These are phyloP conservation scores for Cirrhinus mrigala DNA, from an alignment of 2,797 vertebrate genomes.

Conservation along the genomic window DNA sequence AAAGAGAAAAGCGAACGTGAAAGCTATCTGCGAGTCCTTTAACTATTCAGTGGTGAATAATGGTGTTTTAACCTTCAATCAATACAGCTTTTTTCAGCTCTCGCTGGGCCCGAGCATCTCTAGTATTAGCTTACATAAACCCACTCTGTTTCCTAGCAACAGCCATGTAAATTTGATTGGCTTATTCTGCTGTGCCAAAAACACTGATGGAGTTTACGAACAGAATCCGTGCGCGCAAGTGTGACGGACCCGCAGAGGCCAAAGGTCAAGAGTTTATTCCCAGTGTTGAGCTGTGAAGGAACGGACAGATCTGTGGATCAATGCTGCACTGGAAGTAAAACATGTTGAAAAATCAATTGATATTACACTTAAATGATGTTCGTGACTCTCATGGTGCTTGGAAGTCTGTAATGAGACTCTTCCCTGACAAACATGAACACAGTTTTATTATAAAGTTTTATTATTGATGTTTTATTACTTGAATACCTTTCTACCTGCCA, in stretches of 20 bases:
- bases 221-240: constrained; percentile 39
- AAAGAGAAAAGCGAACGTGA: not conserved
- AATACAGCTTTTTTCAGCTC: constrained; percentile 58
- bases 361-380: not conserved
- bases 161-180: constrained; percentile 60
- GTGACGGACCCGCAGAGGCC: constrained; percentile 39
- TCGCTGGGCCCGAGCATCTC: constrained; percentile 62
- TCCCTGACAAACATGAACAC: not conserved
- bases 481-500: not conserved
- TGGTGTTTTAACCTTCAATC: constrained; percentile 63
- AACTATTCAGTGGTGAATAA: constrained; percentile 57
- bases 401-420: not conserved
- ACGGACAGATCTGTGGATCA: constrained; percentile 20
- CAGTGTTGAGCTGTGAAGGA: not conserved
- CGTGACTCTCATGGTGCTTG: not conserved
- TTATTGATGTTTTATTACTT: not conserved
- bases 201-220: constrained; percentile 40
- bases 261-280: constrained; percentile 28
- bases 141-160: constrained; percentile 69
- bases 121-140: constrained; percentile 73
- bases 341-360: not conserved
- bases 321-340: not conserved
- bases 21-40: constrained; percentile 21
- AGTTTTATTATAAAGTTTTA: not conserved
- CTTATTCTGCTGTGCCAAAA: constrained; percentile 54